Evolutionary conservation across 1,140 invertebrate species (phyloP).

Genomic region (Tetragnatha versicolor): DNA sequence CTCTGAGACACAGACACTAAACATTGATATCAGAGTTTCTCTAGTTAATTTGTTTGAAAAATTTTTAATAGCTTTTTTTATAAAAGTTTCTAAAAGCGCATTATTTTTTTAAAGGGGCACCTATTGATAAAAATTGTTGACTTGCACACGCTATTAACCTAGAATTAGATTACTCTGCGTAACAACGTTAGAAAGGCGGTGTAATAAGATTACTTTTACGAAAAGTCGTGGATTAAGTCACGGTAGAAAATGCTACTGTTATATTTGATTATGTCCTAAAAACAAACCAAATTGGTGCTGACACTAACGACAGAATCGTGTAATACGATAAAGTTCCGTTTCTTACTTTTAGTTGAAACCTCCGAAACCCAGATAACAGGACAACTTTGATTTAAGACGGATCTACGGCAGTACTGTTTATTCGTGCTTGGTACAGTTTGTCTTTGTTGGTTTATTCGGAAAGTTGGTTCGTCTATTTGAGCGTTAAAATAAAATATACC

Average conservation of each 20-base stretch:
- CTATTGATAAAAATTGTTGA: not conserved
- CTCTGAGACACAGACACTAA: too few relatives aligned
- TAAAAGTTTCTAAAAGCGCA: too few relatives aligned
- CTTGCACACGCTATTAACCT: slow-evolving; percentile 11
- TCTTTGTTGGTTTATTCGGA: too few relatives aligned
- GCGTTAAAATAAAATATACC: too few relatives aligned
- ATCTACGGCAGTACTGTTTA: too few relatives aligned
- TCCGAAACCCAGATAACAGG: not conserved
- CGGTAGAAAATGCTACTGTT: slow-evolving; percentile 7
- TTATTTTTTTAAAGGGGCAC: too few relatives aligned
- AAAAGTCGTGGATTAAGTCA: slow-evolving; percentile 26
- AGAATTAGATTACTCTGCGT: not conserved
- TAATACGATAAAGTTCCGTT: slow-evolving; percentile 19
- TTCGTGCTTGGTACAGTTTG: too few relatives aligned
- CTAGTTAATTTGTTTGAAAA: too few relatives aligned
- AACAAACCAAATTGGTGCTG: slow-evolving; percentile 26
- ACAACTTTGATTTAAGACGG: not conserved
- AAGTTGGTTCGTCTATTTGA: too few relatives aligned
- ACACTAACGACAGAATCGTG: slow-evolving; percentile 11
- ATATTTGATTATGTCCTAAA: slow-evolving; percentile 16
- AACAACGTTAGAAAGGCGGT: slow-evolving; percentile 6
- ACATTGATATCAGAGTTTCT: too few relatives aligned
- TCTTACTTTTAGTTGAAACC: not conserved
- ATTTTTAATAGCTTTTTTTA: too few relatives aligned
- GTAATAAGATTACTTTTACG: slow-evolving; percentile 20